Evolutionary conservation across 2,113 vertebrate genomes (phyloP).

Genomic region (Todiramphus saurophagus): DNA sequence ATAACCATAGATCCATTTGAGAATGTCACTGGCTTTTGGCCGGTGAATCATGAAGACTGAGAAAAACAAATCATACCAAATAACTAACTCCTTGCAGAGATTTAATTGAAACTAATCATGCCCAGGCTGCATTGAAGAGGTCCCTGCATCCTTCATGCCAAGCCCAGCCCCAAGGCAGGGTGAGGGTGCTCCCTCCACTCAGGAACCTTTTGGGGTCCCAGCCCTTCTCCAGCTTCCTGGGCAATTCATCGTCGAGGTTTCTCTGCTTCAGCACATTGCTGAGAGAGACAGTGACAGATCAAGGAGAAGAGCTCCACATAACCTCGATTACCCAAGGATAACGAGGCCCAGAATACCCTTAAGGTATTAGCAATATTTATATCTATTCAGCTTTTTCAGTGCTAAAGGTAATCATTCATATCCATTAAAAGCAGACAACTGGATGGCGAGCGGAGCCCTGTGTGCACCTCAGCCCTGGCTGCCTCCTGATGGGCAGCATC

Average conservation of each 20-base stretch:
- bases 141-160: not conserved
- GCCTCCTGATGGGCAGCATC: not conserved
- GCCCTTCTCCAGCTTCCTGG: not conserved
- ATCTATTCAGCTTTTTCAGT: conserved; percentile 61
- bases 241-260: not conserved
- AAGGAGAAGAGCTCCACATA: conserved; percentile 19
- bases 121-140: not conserved
- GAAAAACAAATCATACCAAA: not conserved
- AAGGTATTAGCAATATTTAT: not conserved
- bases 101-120: not conserved
- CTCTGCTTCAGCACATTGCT: not conserved
- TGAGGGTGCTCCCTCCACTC: accelerated
- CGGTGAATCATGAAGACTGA: accelerated
- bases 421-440: conserved; percentile 26
- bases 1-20: accelerated
- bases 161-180: not conserved
- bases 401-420: conserved; percentile 35
- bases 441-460: not conserved
- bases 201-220: accelerated
- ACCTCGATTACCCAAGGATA: conserved; percentile 68
- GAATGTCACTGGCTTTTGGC: not conserved
- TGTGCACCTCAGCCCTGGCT: not conserved
- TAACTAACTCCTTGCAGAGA: no score
- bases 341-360: conserved; percentile 30
- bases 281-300: conserved; percentile 37